Percentiles rank a stretch among this genome's conserved stretches.
phyloP scores from a whole-genome alignment of 1,140 invertebrate genomes.

The Holotrichia oblita region DNA sequence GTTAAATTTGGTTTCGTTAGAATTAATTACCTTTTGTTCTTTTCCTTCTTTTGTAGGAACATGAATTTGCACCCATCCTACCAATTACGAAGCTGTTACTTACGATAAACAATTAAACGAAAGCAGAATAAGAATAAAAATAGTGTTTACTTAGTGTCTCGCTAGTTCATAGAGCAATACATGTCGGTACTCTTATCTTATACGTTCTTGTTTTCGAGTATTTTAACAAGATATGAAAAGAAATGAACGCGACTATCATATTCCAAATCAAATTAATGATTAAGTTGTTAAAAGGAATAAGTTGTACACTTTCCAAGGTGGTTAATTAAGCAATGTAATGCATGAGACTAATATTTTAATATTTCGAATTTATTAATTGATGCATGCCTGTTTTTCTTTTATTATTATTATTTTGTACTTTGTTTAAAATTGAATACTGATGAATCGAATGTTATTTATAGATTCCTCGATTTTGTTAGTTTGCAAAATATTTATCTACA shows the following conservation, averaged over 20 bases:
- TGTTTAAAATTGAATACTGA: too few relatives aligned
- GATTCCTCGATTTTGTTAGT: too few relatives aligned
- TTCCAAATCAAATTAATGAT: neutral
- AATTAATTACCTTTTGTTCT: neutral
- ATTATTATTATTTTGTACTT: too few relatives aligned
- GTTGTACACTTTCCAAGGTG: too few relatives aligned
- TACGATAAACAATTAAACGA: slow-evolving; percentile 30
- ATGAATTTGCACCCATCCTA: slow-evolving; percentile 41
- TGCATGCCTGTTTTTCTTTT: too few relatives aligned
- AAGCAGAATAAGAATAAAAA: slow-evolving; percentile 29
- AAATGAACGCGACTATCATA: neutral
- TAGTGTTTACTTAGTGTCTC: slow-evolving; percentile 37
- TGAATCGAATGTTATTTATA: too few relatives aligned
- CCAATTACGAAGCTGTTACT: slow-evolving; percentile 40
- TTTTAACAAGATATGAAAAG: slow-evolving; percentile 38
- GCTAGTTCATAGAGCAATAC: slow-evolving; percentile 37
- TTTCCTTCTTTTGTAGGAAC: slow-evolving; percentile 40
- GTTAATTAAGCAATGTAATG: too few relatives aligned
- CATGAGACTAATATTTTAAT: too few relatives aligned
- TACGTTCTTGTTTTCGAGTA: slow-evolving; percentile 21
- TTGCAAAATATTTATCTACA: too few relatives aligned
- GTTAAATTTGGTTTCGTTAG: neutral
- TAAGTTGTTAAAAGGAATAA: too few relatives aligned
- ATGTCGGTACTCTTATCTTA: slow-evolving; percentile 25
- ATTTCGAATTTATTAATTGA: too few relatives aligned